Evolutionary conservation across 1,140 invertebrate genomes (phyloP), one percentile per base, ranked within the genome.

Genomic region (Formica exsecta): DNA sequence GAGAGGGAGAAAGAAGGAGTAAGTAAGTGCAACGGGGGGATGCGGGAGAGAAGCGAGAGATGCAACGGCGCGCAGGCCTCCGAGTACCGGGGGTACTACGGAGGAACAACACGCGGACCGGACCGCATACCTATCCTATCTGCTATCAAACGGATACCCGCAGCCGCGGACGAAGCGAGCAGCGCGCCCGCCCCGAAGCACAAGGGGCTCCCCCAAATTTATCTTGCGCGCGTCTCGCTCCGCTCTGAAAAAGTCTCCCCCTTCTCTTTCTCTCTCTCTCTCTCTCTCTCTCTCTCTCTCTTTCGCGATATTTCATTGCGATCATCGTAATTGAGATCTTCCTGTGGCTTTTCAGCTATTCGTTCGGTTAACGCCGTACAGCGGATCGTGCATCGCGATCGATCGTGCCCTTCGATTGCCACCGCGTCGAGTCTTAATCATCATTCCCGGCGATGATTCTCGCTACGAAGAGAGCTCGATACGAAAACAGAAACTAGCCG

Each of bases 41-140:
- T 76, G 38, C 38, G 66, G 59, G 74, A 79, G 71, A 90, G 87
- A 62, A 89, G 88, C 66, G 86, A 75, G 90, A 89, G 87, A 61
- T 36, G 85, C 38, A 71, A 22, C 41, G 88, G 81, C 70, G 84
- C 74, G 64, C 66, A 68, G 79, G 29, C 75, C 80, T 76, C 85
- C 74, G n/a, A 86, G 85, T 9, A 32, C 32, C 32, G 41, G 41
- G 9, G 8, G 9, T 9, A 9, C 41, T 68, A 80, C 80, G 77
- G 19, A 48, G 77, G 41, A 85, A n/a, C 36, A 74, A 11, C 84
- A 86, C 85, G 80, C 84, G 85, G 66, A 77, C 85, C 70, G 70
- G 85, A 86, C 90, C 90, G 93, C 94, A 94, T 94, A 94, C 94
- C 94, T 93, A 93, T 93, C 88, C 93, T 93, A 93, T 94, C 93